These are phyloP conservation scores for Agrenia bidenticulata DNA, from an alignment of 2,888 invertebrate species.

Conservation along the genomic window DNA sequence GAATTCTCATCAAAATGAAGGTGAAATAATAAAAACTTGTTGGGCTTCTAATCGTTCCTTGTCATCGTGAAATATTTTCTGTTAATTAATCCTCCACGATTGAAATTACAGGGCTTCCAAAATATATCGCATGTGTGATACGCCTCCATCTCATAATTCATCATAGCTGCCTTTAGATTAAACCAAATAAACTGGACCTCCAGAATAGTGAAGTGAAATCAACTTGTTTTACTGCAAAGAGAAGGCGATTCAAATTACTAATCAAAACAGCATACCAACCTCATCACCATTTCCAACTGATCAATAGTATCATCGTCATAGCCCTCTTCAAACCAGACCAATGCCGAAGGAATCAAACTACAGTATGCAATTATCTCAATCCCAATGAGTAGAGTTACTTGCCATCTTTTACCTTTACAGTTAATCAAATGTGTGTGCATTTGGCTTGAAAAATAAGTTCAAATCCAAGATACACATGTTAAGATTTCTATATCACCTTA, in stretches of 20 bases:
- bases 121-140: slow-evolving; percentile 31
- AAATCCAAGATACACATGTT: no score
- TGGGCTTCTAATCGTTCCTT: slow-evolving; percentile 38
- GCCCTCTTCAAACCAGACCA: no score
- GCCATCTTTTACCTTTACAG: no score
- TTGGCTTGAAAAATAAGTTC: no score
- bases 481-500: no score
- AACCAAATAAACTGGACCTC: background rate
- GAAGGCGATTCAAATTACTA: slow-evolving; percentile 1
- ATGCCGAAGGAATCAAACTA: no score
- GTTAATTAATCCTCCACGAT: slow-evolving; percentile 48
- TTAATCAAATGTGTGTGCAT: no score
- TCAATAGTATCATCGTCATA: no score
- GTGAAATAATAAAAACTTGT: slow-evolving; percentile 40
- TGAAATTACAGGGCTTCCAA: slow-evolving; percentile 43
- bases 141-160: slow-evolving; percentile 48
- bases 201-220: slow-evolving; percentile 13
- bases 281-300: background rate
- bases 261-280: slow-evolving; percentile 1
- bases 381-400: no score
- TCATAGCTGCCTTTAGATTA: slow-evolving; percentile 22
- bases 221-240: slow-evolving; percentile 27
- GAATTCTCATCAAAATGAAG: slow-evolving; percentile 13
- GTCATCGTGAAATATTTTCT: slow-evolving; percentile 50
- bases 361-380: no score